Percentiles rank a stretch among this genome's conserved stretches.
phyloP scores from a whole-genome alignment of 1,140 invertebrate genomes.

The Apis cerana region DNA sequence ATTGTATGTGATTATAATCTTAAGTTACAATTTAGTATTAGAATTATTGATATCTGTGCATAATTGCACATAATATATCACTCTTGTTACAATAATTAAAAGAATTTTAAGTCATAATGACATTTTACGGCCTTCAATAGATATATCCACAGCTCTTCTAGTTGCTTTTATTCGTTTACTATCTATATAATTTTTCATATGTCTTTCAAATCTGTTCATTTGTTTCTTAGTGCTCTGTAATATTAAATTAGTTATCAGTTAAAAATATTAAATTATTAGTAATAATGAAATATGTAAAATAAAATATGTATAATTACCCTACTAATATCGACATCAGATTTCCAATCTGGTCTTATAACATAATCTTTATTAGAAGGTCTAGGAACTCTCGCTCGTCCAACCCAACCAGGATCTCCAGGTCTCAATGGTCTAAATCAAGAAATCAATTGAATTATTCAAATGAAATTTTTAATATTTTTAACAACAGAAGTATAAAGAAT shows the following conservation, averaged over 20 bases:
- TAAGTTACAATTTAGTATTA: neutral
- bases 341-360: conserved; percentile 95
- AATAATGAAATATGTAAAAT: neutral
- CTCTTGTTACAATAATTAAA: neutral
- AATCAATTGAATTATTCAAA: neutral
- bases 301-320: conserved; percentile 82
- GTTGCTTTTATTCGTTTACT: conserved; percentile 90
- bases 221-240: conserved; percentile 88
- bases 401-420: conserved; percentile 98
- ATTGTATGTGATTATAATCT: conserved; percentile 13
- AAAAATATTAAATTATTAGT: conserved; percentile 11
- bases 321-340: conserved; percentile 91
- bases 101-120: conserved; percentile 84
- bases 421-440: conserved; percentile 82
- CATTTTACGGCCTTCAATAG: conserved; percentile 98
- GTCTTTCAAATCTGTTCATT: conserved; percentile 93
- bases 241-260: conserved; percentile 54
- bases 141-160: conserved; percentile 93
- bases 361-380: conserved; percentile 98
- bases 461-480: neutral
- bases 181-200: conserved; percentile 94
- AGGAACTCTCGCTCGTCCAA: conserved; percentile 96
- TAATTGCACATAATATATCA: neutral
- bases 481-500: conserved; percentile 7
- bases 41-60: neutral